Evolutionary conservation across 2,888 invertebrate species (phyloP).

Genomic region (Mythimna vitellina): DNA sequence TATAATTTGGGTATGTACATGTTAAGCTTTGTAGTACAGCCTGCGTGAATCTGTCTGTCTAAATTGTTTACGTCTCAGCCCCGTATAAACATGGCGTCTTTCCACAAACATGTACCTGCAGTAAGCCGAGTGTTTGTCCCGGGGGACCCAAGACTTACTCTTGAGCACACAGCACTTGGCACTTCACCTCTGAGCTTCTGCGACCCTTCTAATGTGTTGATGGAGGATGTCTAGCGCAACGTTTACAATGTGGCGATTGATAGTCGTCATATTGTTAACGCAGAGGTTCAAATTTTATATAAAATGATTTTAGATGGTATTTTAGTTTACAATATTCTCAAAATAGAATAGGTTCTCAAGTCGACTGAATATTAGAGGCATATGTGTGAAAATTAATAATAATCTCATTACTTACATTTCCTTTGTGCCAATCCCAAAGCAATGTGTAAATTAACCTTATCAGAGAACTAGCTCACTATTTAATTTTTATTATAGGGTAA

Average conservation of each 20-base stretch:
- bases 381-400: too few species aligned
- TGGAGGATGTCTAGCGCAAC: not conserved
- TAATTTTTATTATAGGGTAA: too few species aligned
- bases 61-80: slow-evolving; percentile 8
- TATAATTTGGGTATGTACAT: too few species aligned
- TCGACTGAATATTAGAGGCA: too few species aligned
- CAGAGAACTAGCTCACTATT: too few species aligned
- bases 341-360: too few species aligned
- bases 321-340: too few species aligned
- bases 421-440: too few species aligned
- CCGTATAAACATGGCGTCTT: slow-evolving; percentile 2
- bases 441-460: too few species aligned
- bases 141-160: slow-evolving; percentile 13
- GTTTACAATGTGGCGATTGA: not conserved
- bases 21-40: not conserved
- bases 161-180: not conserved
- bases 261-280: not conserved
- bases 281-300: not conserved
- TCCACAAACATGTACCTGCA: slow-evolving; percentile 11
- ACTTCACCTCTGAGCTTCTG: not conserved
- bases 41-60: too few species aligned
- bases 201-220: not conserved
- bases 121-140: slow-evolving; percentile 22
- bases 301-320: too few species aligned
- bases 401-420: too few species aligned